Evolutionary conservation across 2,113 vertebrate genomes (phyloP).

Genomic region (Carassius gibelio): DNA sequence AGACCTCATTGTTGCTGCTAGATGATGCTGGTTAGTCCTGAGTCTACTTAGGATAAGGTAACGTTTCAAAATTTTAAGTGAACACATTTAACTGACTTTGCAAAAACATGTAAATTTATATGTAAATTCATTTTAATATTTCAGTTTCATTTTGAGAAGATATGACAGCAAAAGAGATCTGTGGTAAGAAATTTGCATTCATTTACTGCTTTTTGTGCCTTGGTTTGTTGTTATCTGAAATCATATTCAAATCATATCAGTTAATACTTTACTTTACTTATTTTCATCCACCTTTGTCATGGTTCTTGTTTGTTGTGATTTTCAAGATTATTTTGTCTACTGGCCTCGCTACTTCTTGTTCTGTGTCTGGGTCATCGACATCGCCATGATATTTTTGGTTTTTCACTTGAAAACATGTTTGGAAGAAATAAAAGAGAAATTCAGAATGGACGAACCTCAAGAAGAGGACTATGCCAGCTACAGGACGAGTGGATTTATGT

Average conservation of each 20-base stretch:
- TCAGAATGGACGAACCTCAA: too few relatives aligned
- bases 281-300: neutral
- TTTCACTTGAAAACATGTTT: neutral
- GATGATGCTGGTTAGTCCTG: neutral
- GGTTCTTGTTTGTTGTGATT: neutral
- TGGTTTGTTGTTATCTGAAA: too few relatives aligned
- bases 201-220: neutral
- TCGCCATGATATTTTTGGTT: neutral
- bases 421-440: neutral
- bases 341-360: conserved; percentile 23
- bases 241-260: too few relatives aligned
- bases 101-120: neutral
- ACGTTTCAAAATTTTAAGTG: too few relatives aligned
- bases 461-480: neutral
- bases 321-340: neutral
- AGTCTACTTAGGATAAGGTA: neutral
- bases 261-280: too few relatives aligned
- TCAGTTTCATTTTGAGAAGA: conserved; percentile 7
- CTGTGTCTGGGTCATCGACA: conserved; percentile 15
- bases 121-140: neutral
- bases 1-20: neutral
- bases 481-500: neutral
- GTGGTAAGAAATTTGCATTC: neutral
- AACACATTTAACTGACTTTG: neutral
- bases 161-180: neutral